Base-by-base conservation (phyloP, 2,797 vertebrate genomes). In the Cephalopachus bancanus region DNA sequence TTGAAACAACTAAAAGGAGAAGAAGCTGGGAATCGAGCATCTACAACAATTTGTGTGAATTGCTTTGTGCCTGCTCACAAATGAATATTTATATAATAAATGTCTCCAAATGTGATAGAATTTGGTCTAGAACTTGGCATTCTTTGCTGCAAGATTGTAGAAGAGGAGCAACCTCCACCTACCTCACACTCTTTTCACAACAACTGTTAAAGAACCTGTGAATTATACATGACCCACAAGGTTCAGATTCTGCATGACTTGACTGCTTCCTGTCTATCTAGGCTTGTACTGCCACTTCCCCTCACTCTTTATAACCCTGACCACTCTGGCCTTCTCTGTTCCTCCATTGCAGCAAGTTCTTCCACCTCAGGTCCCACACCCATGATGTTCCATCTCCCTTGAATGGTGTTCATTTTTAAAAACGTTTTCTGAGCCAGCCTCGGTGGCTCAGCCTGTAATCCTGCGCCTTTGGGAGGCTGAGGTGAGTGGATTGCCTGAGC, bases 81-180 rank as follows among this genome's bases (percentile, higher is more conserved):
- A 71, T 78, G 26, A 84, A 22, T 74, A 65, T 89, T 79, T 93
- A 33, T 84, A 78, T 84, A 89, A 78, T 83, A 83, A 83, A 72
- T 59, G n/a, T 69, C 59, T 55, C 33, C 30, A 85, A 89, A 24
- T 59, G 17, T 90, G 59, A 24, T 74, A 60, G 24, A 90, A 67
- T 95, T n/a, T 79, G 59, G 22, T 49, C 64, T 72, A 28, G 15
- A 85, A 93, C 80, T 65, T 74, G 91, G 37, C 51, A 60, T 81
- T 55, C 37, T 90, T 81, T 62, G n/a, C 49, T 8, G 20, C 59
- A 17, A 57, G 71, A 64, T 60, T 69, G 10, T 92, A 62, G 15
- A 86, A 37, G 30, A 74, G 33, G 59, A 51, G 53, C 67, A 80
- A 65, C n/a, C 37, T 51, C 67, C 20, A 53, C 1, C 64, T 7